These are phyloP conservation scores for Caenorhabditis tropicalis DNA, from an alignment of 1,140 invertebrate genomes.

Conservation along the genomic window DNA sequence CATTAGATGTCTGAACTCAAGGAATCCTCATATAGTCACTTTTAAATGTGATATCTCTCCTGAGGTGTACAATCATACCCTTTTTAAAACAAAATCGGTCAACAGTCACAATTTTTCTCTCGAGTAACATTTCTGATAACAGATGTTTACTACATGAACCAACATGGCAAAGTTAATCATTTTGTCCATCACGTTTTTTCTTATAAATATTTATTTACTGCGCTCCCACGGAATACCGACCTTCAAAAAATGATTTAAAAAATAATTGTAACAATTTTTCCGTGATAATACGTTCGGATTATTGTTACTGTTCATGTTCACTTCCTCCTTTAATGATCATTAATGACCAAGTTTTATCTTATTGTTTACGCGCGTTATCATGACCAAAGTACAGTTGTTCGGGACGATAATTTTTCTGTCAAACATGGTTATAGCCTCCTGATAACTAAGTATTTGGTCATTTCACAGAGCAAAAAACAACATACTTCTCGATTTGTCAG, in stretches of 20 bases:
- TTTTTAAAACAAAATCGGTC: background rate
- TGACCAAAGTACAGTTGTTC: slow-evolving; percentile 17
- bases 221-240: background rate
- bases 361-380: background rate
- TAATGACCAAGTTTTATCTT: background rate
- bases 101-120: background rate
- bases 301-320: no score
- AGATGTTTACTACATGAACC: slow-evolving; percentile 7
- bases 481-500: background rate
- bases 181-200: background rate
- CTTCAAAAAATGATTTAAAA: no score
- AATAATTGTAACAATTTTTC: no score
- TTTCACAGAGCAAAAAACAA: background rate
- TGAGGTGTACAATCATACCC: background rate
- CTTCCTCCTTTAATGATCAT: background rate
- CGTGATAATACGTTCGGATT: no score
- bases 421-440: background rate
- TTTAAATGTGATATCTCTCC: background rate
- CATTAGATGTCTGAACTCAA: no score
- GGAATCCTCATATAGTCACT: no score
- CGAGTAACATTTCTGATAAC: background rate
- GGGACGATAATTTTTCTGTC: background rate
- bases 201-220: background rate
- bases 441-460: background rate
- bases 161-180: slow-evolving; percentile 9